Percentiles rank a stretch among this genome's conserved stretches.
Evolutionary conservation across 2,797 vertebrate genomes (phyloP).

Genomic region (Parotocinclus haroldoi): DNA sequence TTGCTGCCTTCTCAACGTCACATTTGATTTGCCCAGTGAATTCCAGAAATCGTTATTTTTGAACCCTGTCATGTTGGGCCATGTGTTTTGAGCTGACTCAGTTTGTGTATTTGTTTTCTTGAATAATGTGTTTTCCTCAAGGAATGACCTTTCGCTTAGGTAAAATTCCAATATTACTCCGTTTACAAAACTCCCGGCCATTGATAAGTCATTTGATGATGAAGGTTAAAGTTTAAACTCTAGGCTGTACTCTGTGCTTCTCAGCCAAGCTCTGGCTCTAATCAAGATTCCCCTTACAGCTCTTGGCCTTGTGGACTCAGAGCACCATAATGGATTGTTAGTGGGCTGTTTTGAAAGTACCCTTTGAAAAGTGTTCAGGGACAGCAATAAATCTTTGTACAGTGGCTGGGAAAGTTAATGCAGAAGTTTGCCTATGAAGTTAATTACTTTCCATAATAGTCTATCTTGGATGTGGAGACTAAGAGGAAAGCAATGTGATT

Average conservation of each 20-base stretch:
- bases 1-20: too few species aligned
- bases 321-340: conserved; percentile 23
- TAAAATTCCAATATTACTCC: too few species aligned
- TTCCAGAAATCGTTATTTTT: too few species aligned
- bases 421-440: conserved; percentile 3
- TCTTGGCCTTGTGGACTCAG: conserved; percentile 3
- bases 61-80: too few species aligned
- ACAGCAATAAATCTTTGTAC: conserved; percentile 21
- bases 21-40: too few species aligned
- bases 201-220: too few species aligned
- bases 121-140: too few species aligned
- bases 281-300: conserved; percentile 13
- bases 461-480: conserved; percentile 4
- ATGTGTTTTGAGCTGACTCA: too few species aligned
- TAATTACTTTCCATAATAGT: conserved; percentile 13
- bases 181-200: too few species aligned
- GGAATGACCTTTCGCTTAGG: too few species aligned
- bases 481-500: conserved; percentile 3
- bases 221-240: too few species aligned
- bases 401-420: conserved; percentile 6
- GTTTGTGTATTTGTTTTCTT: too few species aligned
- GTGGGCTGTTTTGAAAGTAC: conserved; percentile 15
- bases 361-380: conserved; percentile 20
- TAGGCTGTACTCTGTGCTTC: not conserved
- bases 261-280: not conserved